Evolutionary conservation across 2,113 vertebrate genomes (phyloP), one percentile per base, ranked within the genome.

Genomic region (Hemicordylus capensis): DNA sequence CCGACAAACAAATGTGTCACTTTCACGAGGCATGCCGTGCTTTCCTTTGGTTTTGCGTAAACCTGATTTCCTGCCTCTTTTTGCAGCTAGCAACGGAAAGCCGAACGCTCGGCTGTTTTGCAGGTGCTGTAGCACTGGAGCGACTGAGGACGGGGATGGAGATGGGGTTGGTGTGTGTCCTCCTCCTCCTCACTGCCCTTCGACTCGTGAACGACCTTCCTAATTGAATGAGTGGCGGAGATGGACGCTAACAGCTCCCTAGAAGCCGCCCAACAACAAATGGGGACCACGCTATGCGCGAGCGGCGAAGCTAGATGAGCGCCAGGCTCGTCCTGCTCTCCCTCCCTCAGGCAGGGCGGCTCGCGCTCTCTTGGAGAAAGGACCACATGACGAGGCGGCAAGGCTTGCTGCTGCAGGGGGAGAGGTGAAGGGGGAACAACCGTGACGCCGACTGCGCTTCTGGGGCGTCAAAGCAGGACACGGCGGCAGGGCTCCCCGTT

Each of bases 101-200:
- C 81, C 69, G 72, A 84, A n/a, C 6, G 64, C 12, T 51, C 15
- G 31, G 42, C n/a, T 39, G 0, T 46, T 12, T 24, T 6, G 3
- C 56, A 70, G 3, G 48, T 1, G 19, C 19, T 19, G 20, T 34
- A 26, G 37, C n/a, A 58, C 2, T 3, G 46, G 22, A 14, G 6
- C 8, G 7, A 5, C 7, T 10, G 37, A 67, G 69, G 80, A 78
- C 28, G 3, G 61, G 39, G 81, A 54, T 56, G 8, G 3, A 51
- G n/a, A n/a, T n/a, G n/a, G n/a, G n/a, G n/a, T n/a, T n/a, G n/a
- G n/a, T n/a, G n/a, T n/a, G n/a, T n/a, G n/a, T n/a, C n/a, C n/a
- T n/a, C n/a, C n/a, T n/a, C n/a, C n/a, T n/a, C n/a, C 10, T 82
- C 83, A 46, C 87, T 70, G 90, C 76, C 84, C 88, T 89, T 91